Evolutionary conservation across 2,888 invertebrate species (phyloP).

Genomic region (Diadromus collaris): DNA sequence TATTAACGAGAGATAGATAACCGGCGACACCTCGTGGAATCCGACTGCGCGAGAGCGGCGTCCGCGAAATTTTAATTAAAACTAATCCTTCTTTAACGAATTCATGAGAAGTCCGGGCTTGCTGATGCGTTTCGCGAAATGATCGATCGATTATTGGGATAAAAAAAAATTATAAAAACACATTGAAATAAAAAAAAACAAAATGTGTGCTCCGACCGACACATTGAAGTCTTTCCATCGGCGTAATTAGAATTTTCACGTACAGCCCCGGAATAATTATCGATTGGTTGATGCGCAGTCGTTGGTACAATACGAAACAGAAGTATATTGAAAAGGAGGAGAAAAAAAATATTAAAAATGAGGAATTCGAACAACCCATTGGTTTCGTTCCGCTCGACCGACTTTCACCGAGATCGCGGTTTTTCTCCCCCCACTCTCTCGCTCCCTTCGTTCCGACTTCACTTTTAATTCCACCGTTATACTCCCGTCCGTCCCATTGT

Average conservation of each 20-base stretch:
- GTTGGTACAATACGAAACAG: constrained; percentile 19
- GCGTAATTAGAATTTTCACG: constrained; percentile 12
- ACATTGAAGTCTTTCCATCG: neutral
- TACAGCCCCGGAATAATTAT: constrained; percentile 1
- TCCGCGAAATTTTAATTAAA: constrained; percentile 54
- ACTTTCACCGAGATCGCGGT: constrained; percentile 5
- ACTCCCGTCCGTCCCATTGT: constrained; percentile 22
- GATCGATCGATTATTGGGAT: constrained; percentile 29
- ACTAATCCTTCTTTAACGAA: constrained; percentile 53
- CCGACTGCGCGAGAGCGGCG: constrained; percentile 22
- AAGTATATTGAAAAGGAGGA: neutral
- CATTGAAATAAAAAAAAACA: neutral
- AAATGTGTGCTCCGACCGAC: neutral
- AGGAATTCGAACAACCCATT: constrained; percentile 19
- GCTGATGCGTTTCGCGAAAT: constrained; percentile 2
- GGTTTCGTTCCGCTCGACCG: constrained; percentile 14
- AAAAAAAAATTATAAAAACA: neutral
- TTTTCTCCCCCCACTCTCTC: constrained; percentile 7
- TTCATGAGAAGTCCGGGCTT: constrained; percentile 22
- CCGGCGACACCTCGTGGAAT: neutral
- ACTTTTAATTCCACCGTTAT: constrained; percentile 43
- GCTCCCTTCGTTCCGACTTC: constrained; percentile 2
- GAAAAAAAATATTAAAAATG: neutral
- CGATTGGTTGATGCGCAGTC: constrained; percentile 26
- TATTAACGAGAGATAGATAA: constrained; percentile 43